Evolutionary conservation across 2,113 vertebrate species (phyloP).

Genomic region (Ictalurus punctatus): DNA sequence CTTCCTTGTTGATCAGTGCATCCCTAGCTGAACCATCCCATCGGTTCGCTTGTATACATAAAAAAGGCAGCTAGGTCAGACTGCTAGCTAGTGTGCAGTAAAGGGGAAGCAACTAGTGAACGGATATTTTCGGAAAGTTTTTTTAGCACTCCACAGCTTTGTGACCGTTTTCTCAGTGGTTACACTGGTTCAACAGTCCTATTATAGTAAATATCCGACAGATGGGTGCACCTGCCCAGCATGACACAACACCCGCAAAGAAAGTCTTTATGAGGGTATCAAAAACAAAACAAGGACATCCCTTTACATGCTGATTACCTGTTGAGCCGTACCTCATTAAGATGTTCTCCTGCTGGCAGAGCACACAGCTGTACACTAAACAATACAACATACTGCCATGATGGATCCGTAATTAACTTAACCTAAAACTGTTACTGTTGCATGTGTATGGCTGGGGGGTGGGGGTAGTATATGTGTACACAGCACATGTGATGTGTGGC

Average conservation of each 20-base stretch:
- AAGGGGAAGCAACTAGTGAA: not conserved
- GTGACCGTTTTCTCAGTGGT: not conserved
- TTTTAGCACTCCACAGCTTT: not conserved
- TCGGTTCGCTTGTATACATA: not conserved
- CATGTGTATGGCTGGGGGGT: not conserved
- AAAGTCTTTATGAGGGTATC: not conserved
- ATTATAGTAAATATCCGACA: not conserved
- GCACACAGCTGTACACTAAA: not conserved
- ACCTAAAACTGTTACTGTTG: not conserved
- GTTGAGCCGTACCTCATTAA: conserved; percentile 16
- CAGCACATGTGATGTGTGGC: not conserved
- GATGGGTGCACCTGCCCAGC: not conserved
- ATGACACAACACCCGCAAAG: not conserved
- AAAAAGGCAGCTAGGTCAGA: not conserved
- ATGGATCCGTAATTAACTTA: not conserved
- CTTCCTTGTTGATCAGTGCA: not conserved
- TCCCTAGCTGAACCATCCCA: not conserved
- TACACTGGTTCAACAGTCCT: not conserved
- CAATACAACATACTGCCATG: not conserved
- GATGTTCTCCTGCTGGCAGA: conserved; percentile 15
- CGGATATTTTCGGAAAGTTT: not conserved
- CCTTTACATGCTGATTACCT: conserved; percentile 6
- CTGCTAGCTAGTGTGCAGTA: not conserved
- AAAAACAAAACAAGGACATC: not conserved
- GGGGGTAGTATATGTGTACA: not conserved